A percentile compares a stretch with the other conserved stretches of the same genome.
Evolutionary conservation across 2,113 vertebrate species (phyloP).

Genomic region (Syrmaticus mikado): DNA sequence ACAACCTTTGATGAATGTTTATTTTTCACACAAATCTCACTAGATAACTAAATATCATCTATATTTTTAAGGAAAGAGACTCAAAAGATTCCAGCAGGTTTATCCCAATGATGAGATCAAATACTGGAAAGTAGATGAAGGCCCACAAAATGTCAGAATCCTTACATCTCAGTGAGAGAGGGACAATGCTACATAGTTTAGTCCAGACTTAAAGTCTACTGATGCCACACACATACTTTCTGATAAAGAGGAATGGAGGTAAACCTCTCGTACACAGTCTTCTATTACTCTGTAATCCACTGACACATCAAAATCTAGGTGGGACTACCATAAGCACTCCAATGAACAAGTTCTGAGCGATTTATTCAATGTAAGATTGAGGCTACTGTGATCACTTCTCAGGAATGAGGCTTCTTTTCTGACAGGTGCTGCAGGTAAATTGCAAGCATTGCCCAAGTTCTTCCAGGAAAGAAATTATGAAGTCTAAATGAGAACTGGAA

Average conservation of each 20-base stretch:
- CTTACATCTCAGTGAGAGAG: fast-evolving
- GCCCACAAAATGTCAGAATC: neutral
- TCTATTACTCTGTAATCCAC: neutral
- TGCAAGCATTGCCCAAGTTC: neutral
- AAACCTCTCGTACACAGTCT: neutral
- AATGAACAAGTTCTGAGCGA: neutral
- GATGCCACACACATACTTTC: neutral
- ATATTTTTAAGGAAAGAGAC: neutral
- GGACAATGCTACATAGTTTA: neutral
- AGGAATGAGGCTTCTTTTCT: neutral
- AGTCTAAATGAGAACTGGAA: neutral
- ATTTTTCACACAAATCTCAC: neutral
- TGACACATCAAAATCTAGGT: neutral
- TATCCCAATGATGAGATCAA: neutral
- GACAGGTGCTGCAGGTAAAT: neutral
- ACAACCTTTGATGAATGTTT: neutral
- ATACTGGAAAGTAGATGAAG: neutral
- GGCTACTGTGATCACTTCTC: neutral
- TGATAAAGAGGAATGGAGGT: neutral
- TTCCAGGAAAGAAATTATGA: neutral
- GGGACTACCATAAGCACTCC: neutral
- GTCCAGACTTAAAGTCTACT: neutral
- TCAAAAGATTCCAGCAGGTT: neutral
- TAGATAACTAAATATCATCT: neutral
- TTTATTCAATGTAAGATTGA: neutral